Percentiles rank a stretch among this genome's conserved stretches.
Conservation (phyloP, 2,113 vertebrate species). For the Agapornis roseicollis region DNA sequence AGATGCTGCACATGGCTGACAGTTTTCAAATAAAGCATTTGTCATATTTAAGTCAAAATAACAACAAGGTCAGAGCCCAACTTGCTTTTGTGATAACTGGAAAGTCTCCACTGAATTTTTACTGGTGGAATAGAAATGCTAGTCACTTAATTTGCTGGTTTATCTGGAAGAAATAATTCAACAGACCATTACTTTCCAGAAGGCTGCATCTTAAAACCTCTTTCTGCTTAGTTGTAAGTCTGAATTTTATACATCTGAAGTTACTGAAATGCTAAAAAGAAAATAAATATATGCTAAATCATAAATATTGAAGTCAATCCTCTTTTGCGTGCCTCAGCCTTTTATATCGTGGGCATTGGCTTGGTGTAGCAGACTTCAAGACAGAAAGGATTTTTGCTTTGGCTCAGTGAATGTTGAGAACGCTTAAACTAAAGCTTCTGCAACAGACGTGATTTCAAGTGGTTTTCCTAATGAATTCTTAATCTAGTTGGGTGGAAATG, state of each 20-base stretch:
- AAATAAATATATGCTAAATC: background rate
- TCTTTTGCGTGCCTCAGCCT: background rate
- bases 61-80: background rate
- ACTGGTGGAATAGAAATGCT: background rate
- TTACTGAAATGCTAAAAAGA: background rate
- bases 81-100: background rate
- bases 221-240: background rate
- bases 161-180: background rate
- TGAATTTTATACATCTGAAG: background rate
- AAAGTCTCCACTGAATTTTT: background rate
- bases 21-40: constrained; percentile 34
- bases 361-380: background rate
- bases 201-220: background rate
- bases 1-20: background rate
- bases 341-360: background rate
- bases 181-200: background rate
- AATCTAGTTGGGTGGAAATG: background rate
- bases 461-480: background rate
- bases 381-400: background rate
- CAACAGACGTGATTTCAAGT: background rate
- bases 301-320: background rate
- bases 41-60: constrained; percentile 12
- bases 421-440: background rate
- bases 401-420: background rate
- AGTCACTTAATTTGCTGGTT: background rate